Evolutionary conservation across 2,113 vertebrate genomes (phyloP).

Genomic region (Mesembrinibis cayennensis): DNA sequence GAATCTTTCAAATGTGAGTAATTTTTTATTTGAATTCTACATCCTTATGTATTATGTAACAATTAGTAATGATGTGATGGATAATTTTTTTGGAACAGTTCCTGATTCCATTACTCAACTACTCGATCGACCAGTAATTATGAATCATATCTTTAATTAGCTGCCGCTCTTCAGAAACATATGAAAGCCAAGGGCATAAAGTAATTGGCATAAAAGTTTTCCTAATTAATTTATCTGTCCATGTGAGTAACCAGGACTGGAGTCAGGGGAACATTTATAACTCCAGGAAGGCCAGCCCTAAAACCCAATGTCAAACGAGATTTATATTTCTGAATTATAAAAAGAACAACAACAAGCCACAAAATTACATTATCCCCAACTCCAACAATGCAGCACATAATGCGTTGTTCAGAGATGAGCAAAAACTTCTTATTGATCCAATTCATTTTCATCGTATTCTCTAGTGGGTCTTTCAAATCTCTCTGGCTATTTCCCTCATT

Average conservation of each 20-base stretch:
- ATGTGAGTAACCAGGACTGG: slow-evolving; percentile 85
- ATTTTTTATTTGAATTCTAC: slow-evolving; percentile 80
- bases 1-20: slow-evolving; percentile 76
- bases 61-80: slow-evolving; percentile 84
- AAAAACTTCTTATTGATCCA: slow-evolving; percentile 85
- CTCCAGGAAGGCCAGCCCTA: slow-evolving; percentile 81
- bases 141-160: slow-evolving; percentile 93
- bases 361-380: slow-evolving; percentile 79
- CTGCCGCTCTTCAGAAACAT: slow-evolving; percentile 85
- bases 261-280: slow-evolving; percentile 91
- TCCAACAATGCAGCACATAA: slow-evolving; percentile 72
- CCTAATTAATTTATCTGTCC: slow-evolving; percentile 95
- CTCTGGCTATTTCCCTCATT: slow-evolving; percentile 82
- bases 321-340: slow-evolving; percentile 82
- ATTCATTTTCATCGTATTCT: slow-evolving; percentile 86
- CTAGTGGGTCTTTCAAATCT: slow-evolving; percentile 83
- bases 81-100: slow-evolving; percentile 86
- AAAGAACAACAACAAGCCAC: slow-evolving; percentile 80
- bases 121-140: slow-evolving; percentile 86
- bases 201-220: slow-evolving; percentile 94
- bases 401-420: slow-evolving; percentile 74
- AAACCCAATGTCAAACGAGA: slow-evolving; percentile 79
- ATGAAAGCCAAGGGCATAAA: slow-evolving; percentile 89
- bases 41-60: slow-evolving; percentile 85
- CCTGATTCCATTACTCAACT: slow-evolving; percentile 86